Conservation (phyloP, 2,113 vertebrate species). For the Eretmochelys imbricata region DNA sequence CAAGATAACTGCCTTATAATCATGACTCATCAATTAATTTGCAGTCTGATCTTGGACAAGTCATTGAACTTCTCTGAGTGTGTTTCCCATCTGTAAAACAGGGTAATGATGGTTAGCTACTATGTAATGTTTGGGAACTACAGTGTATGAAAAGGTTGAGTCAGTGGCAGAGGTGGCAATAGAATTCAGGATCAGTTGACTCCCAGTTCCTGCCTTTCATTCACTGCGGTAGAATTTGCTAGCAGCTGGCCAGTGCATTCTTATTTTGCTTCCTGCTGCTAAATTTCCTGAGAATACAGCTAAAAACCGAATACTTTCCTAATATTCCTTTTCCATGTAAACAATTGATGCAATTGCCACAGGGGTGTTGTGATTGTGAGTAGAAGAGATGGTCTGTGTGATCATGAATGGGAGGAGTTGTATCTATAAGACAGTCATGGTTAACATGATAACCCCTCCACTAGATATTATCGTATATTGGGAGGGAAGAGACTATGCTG, state of each 20-base stretch:
- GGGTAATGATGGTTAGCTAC: too few relatives aligned
- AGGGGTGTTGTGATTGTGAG: not conserved
- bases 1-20: not conserved
- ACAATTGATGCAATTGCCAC: not conserved
- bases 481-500: not conserved
- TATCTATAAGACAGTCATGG: not conserved
- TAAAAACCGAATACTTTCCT: rapidly evolving
- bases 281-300: not conserved
- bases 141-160: not conserved
- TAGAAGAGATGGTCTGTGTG: not conserved
- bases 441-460: not conserved
- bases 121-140: not conserved
- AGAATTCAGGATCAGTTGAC: not conserved
- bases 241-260: not conserved
- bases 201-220: not conserved
- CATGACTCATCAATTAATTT: not conserved
- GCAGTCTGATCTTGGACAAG: not conserved
- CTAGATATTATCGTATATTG: not conserved
- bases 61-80: not conserved
- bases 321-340: not conserved
- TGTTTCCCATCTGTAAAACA: not conserved
- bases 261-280: not conserved
- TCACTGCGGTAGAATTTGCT: not conserved
- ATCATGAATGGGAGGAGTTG: not conserved
- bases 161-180: not conserved